Percentiles rank a stretch among this genome's conserved stretches.
These are phyloP conservation scores for Calonectris borealis DNA, from an alignment of 2,113 vertebrate species.

Conservation along the genomic window DNA sequence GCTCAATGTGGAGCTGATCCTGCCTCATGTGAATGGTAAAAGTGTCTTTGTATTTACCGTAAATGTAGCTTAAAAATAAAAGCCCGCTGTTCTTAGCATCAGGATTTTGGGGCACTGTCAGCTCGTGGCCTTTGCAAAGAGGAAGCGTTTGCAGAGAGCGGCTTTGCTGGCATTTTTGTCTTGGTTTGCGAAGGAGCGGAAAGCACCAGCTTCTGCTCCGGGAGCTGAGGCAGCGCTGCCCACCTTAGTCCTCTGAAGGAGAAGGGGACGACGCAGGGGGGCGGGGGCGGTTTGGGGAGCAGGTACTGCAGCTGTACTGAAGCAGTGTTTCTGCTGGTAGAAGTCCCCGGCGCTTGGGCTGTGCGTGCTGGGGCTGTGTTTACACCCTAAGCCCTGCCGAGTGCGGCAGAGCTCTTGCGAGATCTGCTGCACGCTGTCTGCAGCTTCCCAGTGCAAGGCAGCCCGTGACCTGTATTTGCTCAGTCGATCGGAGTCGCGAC, in stretches of 20 bases:
- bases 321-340: background rate
- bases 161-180: background rate
- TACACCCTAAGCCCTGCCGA: fast-evolving
- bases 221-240: background rate
- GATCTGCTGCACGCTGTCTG: background rate
- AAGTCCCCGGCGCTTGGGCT: background rate
- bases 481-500: background rate
- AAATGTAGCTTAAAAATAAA: background rate
- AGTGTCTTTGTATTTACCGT: background rate
- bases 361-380: fast-evolving
- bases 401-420: background rate
- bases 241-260: fast-evolving
- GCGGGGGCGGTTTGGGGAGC: background rate
- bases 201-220: background rate
- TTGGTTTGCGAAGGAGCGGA: background rate
- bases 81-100: background rate
- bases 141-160: background rate
- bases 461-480: background rate
- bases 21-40: background rate
- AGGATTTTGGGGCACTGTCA: background rate
- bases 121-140: background rate
- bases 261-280: background rate
- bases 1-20: background rate
- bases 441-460: background rate
- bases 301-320: too few relatives aligned